Base-by-base conservation (phyloP, 1,140 invertebrate genomes). In the Drosophila eugracilis region DNA sequence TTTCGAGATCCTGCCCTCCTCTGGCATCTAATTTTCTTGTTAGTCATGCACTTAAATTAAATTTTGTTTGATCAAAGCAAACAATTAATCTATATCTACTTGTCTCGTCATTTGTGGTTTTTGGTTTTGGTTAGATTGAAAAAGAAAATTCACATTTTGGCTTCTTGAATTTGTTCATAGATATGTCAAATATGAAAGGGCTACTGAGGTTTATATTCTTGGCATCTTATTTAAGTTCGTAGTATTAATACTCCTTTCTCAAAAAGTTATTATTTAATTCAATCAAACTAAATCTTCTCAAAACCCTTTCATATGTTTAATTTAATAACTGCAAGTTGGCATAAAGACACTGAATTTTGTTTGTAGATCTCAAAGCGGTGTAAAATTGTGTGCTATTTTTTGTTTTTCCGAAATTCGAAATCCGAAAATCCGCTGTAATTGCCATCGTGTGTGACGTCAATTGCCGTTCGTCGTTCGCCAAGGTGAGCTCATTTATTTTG, bases 361-460 rank as follows among this genome's bases (percentile, higher is more conserved):
- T 14, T 47, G 24, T 5, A 10, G 24, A 28, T 28, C 14, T 28
- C 5, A 26, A 24, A 54, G 30, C 21, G 54, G 17, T 28, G 42
- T 45, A 55, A 59, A 59, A 7, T 14, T 26, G 55, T 59, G 15
- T 19, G 55, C 49, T 34, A 55, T 59, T 55, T 59, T 36, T 9
- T 24, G 30, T 19, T 59, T 34, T 3, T 19, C 49, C 34, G 5
- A 28, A 28, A 45, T 14, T 21, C 41, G 19, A 37, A 37, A 44
- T 45, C 44, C 36, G 52, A 67, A 67, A 67, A 67, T 67, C 60
- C 30, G 59, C 39, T 67, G 44, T 67, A 66, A 67, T 67, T 65
- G 60, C 44, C 21, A 39, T 65, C 57, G 37, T 65, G 75, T 78
- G 67, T 78, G 76, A 78, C 76, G 76, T 78, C 76, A 78, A 78